phyloP scores from a whole-genome alignment of 64 coral and sea anemone species.

The Stichodactyla mertensii region DNA sequence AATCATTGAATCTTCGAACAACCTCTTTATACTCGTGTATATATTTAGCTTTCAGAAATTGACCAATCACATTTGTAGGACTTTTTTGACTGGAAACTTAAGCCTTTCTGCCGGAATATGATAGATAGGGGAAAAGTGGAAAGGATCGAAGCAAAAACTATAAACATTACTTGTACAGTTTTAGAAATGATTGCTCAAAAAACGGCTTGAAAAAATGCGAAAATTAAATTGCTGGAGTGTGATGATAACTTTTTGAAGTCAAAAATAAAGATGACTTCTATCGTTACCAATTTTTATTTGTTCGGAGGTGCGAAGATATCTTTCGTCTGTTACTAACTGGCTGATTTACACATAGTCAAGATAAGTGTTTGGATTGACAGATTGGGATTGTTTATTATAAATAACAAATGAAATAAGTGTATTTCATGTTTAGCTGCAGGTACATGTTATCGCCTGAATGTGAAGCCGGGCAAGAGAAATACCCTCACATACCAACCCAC shows the following conservation, averaged over 20 bases:
- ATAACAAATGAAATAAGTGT: slow-evolving; percentile 5
- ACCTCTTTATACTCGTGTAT: too few species aligned
- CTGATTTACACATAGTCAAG: neutral
- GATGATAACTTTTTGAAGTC: neutral
- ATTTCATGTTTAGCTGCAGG: neutral
- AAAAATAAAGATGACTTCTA: neutral
- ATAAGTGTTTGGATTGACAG: neutral
- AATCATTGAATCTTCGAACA: too few species aligned
- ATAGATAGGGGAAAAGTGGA: too few species aligned
- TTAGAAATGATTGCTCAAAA: neutral
- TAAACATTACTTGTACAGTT: neutral
- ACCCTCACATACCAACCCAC: neutral
- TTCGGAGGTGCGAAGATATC: too few species aligned
- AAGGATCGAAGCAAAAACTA: too few species aligned
- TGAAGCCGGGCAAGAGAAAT: neutral
- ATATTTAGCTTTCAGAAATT: too few species aligned
- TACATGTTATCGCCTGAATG: neutral
- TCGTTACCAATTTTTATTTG: too few species aligned
- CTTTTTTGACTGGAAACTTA: too few species aligned
- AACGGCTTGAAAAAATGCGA: neutral
- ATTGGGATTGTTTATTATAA: neutral
- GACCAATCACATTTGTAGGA: too few species aligned
- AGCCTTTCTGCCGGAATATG: too few species aligned
- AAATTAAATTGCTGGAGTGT: neutral
- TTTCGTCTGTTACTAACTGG: too few species aligned